A percentile compares a stretch with the other conserved stretches of the same genome.
Evolutionary conservation across 30 jellyfish, hydroid and myxozoan species (phyloP).

Genomic region (Hydractinia symbiolongicarpus): DNA sequence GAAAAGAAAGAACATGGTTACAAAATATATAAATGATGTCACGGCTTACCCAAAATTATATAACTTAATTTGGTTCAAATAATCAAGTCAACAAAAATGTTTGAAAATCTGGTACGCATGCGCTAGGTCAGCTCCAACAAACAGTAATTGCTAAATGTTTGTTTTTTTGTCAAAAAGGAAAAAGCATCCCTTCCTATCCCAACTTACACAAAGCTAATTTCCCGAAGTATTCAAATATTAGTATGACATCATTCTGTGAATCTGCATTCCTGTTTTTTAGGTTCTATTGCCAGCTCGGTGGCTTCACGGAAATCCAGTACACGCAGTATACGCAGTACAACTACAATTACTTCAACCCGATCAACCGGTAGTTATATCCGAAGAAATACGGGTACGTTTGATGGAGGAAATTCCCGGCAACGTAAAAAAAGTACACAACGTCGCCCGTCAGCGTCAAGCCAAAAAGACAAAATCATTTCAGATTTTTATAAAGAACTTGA

Average conservation of each 20-base stretch:
- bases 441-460: not conserved
- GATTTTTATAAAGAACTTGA: conserved; percentile 20
- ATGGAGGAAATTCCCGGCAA: not conserved
- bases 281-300: conserved; percentile 16
- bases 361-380: conserved; percentile 11
- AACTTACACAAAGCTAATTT: too few relatives aligned
- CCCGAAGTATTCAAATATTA: too few relatives aligned
- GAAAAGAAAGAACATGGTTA: too few relatives aligned
- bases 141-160: too few relatives aligned
- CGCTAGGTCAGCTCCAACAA: too few relatives aligned
- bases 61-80: too few relatives aligned
- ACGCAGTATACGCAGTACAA: not conserved
- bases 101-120: too few relatives aligned
- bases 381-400: conserved; percentile 12
- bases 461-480: conserved; percentile 13
- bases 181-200: not conserved
- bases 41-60: too few relatives aligned
- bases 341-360: conserved; percentile 11
- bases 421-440: conserved; percentile 11
- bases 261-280: not conserved
- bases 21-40: too few relatives aligned
- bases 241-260: not conserved
- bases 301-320: conserved; percentile 21
- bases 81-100: too few relatives aligned
- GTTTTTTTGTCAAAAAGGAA: not conserved